A percentile compares a stretch with the other conserved stretches of the same genome.
phyloP scores from a whole-genome alignment of 2,113 vertebrate genomes.

The Actenoides hombroni region DNA sequence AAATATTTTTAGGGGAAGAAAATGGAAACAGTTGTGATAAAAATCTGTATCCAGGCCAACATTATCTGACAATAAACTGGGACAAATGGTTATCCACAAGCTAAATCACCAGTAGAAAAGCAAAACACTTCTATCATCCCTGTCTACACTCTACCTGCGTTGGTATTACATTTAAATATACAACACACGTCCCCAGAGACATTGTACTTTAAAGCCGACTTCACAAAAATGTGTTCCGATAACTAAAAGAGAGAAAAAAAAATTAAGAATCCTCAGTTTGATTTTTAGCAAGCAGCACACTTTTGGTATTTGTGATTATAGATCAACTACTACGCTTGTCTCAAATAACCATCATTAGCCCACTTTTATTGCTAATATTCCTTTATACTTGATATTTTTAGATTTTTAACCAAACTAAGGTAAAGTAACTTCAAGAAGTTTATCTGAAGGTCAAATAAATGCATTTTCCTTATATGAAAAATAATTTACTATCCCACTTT shows the following conservation, averaged over 20 bases:
- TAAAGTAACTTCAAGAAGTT: background rate
- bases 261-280: background rate
- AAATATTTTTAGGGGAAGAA: background rate
- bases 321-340: background rate
- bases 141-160: background rate
- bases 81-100: background rate
- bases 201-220: background rate
- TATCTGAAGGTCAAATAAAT: background rate
- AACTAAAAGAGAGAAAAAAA: background rate
- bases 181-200: background rate
- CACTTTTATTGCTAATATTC: background rate
- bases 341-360: background rate
- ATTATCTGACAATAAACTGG: background rate
- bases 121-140: background rate
- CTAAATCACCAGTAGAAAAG: background rate
- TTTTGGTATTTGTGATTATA: background rate
- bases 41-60: background rate
- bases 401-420: background rate
- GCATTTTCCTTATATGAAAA: background rate
- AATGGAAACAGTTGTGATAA: background rate
- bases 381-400: background rate
- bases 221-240: background rate
- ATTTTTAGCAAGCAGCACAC: background rate
- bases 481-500: background rate
- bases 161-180: background rate